These are phyloP conservation scores for Eurytemora carolleeae DNA, from an alignment of 1,140 invertebrate species.

Conservation along the genomic window DNA sequence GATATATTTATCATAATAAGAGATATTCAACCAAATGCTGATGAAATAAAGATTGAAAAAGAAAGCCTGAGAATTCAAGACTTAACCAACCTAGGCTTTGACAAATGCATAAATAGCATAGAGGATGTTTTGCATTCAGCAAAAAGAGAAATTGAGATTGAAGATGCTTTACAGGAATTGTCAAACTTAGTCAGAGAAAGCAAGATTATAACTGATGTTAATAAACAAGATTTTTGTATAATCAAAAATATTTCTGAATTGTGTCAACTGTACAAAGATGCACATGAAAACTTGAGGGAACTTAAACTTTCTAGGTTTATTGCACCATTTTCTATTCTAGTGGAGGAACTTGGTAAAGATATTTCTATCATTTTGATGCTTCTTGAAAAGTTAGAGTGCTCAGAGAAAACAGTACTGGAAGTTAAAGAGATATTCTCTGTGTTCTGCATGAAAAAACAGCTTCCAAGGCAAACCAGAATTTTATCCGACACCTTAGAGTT, in stretches of 20 bases:
- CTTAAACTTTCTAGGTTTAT: background rate
- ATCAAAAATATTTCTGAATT: background rate
- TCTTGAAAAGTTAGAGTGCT: background rate
- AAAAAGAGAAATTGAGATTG: background rate
- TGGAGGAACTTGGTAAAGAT: background rate
- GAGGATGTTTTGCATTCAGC: background rate
- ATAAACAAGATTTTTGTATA: background rate
- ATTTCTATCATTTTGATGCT: background rate
- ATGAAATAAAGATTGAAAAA: background rate
- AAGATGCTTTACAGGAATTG: background rate
- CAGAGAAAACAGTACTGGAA: background rate
- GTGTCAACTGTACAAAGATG: background rate
- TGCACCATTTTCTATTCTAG: background rate
- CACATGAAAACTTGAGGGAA: background rate
- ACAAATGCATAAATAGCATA: background rate
- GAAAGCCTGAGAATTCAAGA: background rate
- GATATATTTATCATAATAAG: background rate
- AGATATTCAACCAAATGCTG: background rate
- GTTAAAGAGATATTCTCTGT: background rate
- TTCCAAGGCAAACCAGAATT: background rate
- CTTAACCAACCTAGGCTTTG: background rate
- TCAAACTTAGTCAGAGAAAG: background rate
- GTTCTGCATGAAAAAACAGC: background rate
- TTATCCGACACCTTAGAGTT: background rate
- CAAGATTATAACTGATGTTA: background rate